These are phyloP conservation scores for Guaruba guarouba DNA, from an alignment of 2,113 vertebrate species.

Conservation along the genomic window DNA sequence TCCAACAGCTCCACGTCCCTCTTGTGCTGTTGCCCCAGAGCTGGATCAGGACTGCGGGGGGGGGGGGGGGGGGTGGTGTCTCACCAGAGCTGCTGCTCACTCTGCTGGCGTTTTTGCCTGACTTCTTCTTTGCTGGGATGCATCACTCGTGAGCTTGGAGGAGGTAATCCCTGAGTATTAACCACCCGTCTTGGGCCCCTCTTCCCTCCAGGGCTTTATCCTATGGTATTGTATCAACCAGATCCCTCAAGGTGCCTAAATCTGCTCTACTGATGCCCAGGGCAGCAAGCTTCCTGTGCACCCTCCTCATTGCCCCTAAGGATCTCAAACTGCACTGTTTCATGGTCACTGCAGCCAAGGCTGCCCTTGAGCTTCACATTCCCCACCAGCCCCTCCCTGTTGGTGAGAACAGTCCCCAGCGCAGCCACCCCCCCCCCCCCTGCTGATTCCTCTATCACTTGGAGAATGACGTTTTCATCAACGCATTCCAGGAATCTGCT, in stretches of 20 bases:
- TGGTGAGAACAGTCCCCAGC: no score
- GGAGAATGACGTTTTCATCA: background rate
- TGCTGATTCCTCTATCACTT: background rate
- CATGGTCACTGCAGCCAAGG: background rate
- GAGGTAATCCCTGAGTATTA: background rate
- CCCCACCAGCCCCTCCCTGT: no score
- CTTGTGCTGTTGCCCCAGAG: no score
- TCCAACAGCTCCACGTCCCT: no score
- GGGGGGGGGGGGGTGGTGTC: no score
- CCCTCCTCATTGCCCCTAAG: background rate
- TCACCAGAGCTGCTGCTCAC: no score
- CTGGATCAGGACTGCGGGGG: no score
- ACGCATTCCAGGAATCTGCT: background rate
- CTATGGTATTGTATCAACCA: background rate
- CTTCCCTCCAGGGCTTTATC: background rate
- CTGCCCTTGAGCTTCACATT: background rate
- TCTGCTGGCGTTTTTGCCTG: background rate
- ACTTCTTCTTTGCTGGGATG: background rate
- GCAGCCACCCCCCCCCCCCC: background rate
- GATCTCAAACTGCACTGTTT: background rate
- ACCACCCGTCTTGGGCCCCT: background rate
- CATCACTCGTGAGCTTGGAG: background rate
- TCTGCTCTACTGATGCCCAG: background rate
- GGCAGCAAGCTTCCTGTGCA: background rate
- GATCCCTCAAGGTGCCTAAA: background rate